Evolutionary conservation across 92 coral and sea anemone genomes (phyloP).

Genomic region (Bergia puertoricense): DNA sequence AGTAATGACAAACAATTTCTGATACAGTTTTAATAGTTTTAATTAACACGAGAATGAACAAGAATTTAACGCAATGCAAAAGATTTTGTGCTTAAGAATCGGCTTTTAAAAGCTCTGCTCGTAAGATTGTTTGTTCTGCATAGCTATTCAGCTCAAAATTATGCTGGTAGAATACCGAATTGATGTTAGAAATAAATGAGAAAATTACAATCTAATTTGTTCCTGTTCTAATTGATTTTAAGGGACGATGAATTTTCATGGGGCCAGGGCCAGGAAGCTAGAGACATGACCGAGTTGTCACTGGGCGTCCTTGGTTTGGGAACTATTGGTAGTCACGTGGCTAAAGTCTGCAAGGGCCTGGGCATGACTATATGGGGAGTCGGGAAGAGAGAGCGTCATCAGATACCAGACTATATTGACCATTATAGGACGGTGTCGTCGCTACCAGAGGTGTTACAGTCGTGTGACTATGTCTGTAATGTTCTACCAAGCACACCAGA

Average conservation of each 20-base stretch:
- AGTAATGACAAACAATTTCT: too few relatives aligned
- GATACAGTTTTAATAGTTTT: too few relatives aligned
- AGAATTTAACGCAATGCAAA: too few relatives aligned
- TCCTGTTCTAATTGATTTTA: neutral
- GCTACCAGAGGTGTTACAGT: constrained; percentile 68
- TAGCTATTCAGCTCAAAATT: too few relatives aligned
- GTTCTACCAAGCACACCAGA: constrained; percentile 87
- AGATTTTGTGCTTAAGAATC: too few relatives aligned
- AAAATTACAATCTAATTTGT: neutral
- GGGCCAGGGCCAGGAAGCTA: neutral
- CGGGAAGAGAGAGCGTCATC: constrained; percentile 57
- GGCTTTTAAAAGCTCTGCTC: too few relatives aligned
- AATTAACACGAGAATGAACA: too few relatives aligned
- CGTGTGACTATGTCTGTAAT: constrained; percentile 86
- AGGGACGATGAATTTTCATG: constrained; percentile 11
- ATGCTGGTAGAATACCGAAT: too few relatives aligned
- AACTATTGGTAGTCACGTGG: constrained; percentile 79
- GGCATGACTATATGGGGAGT: constrained; percentile 89
- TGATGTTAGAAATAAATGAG: too few relatives aligned
- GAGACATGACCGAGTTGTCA: constrained; percentile 52
- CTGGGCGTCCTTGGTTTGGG: constrained; percentile 91
- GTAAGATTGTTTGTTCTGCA: too few relatives aligned
- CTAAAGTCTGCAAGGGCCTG: constrained; percentile 76
- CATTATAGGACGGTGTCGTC: constrained; percentile 61
- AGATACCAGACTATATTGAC: constrained; percentile 65